These are phyloP conservation scores for Ciona savignyi DNA, from an alignment of 23 tunicate species.

Conservation along the genomic window DNA sequence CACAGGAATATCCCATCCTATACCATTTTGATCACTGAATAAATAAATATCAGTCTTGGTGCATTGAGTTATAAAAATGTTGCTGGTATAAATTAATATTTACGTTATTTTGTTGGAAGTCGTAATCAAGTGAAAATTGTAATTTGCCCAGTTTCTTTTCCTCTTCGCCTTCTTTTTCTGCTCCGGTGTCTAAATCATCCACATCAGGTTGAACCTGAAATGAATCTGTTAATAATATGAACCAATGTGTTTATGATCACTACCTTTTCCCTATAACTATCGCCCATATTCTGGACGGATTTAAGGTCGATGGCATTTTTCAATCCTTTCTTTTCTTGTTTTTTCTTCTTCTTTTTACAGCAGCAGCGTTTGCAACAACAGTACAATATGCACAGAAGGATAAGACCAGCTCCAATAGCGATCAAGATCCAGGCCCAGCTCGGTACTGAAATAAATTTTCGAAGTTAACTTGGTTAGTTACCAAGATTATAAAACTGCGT, in stretches of 20 bases:
- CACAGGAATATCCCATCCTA: too few species aligned
- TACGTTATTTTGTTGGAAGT: conserved; percentile 95
- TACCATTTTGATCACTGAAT: too few species aligned
- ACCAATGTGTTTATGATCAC: background rate
- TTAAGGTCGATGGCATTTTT: conserved; percentile 77
- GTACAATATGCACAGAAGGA: conserved; percentile 61
- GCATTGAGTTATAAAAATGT: too few species aligned
- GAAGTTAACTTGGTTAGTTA: too few species aligned
- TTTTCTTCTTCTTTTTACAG: conserved; percentile 80
- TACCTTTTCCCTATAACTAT: conserved; percentile 86
- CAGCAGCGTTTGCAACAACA: conserved; percentile 96
- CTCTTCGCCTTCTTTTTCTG: conserved; percentile 71
- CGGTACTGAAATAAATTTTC: conserved; percentile 67
- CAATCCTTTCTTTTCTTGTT: conserved; percentile 87
- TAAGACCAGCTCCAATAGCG: conserved; percentile 84
- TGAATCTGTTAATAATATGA: background rate
- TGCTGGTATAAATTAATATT: conserved; percentile 8
- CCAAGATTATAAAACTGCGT: background rate
- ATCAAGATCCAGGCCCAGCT: conserved; percentile 87
- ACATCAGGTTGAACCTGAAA: conserved; percentile 93
- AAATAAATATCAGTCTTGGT: too few species aligned
- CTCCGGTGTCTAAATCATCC: conserved; percentile 67
- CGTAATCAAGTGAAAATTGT: conserved; percentile 95
- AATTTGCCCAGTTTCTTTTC: conserved; percentile 95
- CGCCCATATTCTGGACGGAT: conserved; percentile 65